Base-by-base conservation (phyloP, 2,797 vertebrate genomes). In the Brotula barbata region DNA sequence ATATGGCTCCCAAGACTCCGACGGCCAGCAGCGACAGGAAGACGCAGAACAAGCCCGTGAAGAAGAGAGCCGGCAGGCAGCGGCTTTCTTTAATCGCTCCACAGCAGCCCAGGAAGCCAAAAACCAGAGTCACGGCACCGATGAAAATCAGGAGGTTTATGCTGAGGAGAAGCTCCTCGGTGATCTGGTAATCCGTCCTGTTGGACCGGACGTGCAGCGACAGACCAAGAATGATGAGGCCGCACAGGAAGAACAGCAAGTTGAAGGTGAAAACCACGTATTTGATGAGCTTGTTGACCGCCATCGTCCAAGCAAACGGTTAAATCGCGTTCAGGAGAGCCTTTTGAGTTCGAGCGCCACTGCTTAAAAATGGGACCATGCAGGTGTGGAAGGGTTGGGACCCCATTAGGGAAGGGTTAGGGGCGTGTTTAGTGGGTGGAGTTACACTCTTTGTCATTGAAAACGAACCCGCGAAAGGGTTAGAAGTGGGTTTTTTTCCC, bases 31-130 rank as follows among this genome's bases (percentile, higher is more conserved):
- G 81, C 74, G 93, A 63, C 36, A 90, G 23, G 66, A 93, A 73
- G 64, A 93, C 85, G 17, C 74, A 19, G 36, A 93, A 67, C 43
- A 94, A 73, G 13, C 87, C 87, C 20, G 90, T 64, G 73, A 94
- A 93, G 81, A 94, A 93, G 87, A 91, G 20, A 10, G 87, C 23
- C 50, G 94, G 85, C 86, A 92, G 84, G 81, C 89, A 92, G 4
- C 68, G 80, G 62, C 59, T 93, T 83, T 94, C 88, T 40, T 20
- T 85, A 7, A 87, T 6, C 1, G 91, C 89, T 10, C 92, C 91
- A 1, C 88, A 92, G 59, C 89, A 93, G 0, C 92, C 92, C 36
- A 94, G 86, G 77, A 7, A 93, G 1, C 93, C 91, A 17, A 95
- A 78, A 20, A 92, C 1, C 87, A 92, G 89, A 40, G 91, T 91